A percentile compares a stretch with the other conserved stretches of the same genome.
Evolutionary conservation across 1,140 invertebrate species (phyloP).

Genomic region (Eubasilissa regina): DNA sequence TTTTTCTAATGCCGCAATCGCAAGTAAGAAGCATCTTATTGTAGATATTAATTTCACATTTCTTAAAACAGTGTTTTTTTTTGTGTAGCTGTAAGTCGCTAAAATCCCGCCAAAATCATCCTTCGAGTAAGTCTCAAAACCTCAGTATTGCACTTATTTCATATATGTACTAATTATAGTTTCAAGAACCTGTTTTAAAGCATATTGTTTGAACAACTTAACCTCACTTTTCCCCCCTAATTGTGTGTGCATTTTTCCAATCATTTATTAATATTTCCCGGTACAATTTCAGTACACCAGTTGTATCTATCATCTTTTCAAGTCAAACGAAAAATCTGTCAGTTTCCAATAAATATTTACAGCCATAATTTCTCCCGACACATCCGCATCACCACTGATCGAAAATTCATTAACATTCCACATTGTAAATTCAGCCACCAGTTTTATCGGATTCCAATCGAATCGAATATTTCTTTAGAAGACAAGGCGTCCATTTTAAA

Average conservation of each 20-base stretch:
- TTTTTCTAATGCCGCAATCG: too few species aligned
- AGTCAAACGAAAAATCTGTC: neutral
- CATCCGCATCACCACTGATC: neutral
- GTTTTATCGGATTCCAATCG: conserved; percentile 13
- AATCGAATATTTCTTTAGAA: conserved; percentile 25
- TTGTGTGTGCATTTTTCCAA: neutral
- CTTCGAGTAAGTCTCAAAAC: neutral
- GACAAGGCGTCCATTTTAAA: conserved; percentile 41
- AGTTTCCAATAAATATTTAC: neutral
- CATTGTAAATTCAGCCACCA: conserved; percentile 4
- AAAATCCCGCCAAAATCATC: conserved; percentile 15
- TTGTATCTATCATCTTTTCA: neutral
- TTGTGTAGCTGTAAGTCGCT: neutral
- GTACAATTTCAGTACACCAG: too few species aligned
- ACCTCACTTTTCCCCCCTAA: too few species aligned
- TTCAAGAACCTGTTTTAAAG: too few species aligned
- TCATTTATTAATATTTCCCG: too few species aligned
- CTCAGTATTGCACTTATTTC: too few species aligned
- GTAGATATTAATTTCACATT: too few species aligned
- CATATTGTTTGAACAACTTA: too few species aligned
- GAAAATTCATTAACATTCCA: neutral
- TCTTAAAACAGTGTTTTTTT: too few species aligned
- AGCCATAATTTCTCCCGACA: neutral
- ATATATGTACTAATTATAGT: too few species aligned
- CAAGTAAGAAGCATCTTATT: too few species aligned